Evolutionary conservation across 2,888 invertebrate species (phyloP).

Genomic region (Caenorhabditis wallacei): DNA sequence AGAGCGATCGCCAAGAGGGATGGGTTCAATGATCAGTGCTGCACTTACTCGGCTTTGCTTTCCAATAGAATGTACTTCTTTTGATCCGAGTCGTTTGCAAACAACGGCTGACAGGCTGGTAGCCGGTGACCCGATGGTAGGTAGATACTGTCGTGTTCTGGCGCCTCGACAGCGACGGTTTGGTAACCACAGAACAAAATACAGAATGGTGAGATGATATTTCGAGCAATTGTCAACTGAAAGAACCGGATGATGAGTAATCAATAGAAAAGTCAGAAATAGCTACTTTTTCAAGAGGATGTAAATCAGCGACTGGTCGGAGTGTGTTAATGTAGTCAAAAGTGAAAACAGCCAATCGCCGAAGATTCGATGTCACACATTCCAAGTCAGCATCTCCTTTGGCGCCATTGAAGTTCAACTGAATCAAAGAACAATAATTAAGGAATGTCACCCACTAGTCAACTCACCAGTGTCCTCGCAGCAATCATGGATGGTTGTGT

Average conservation of each 20-base stretch:
- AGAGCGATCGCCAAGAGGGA: slow-evolving; percentile 15
- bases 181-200: slow-evolving; percentile 75
- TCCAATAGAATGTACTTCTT: slow-evolving; percentile 58
- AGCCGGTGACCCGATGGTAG: slow-evolving; percentile 74
- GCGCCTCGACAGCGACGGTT: slow-evolving; percentile 61
- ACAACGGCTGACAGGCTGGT: slow-evolving; percentile 25
- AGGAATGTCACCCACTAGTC: background rate
- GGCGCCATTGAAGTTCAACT: slow-evolving; percentile 76
- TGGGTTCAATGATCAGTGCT: slow-evolving; percentile 40
- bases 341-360: slow-evolving; percentile 75
- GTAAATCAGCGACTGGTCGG: slow-evolving; percentile 81
- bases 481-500: slow-evolving; percentile 69
- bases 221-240: slow-evolving; percentile 74
- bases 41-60: slow-evolving; percentile 69
- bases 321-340: slow-evolving; percentile 82
- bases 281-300: slow-evolving; percentile 76
- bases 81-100: slow-evolving; percentile 37
- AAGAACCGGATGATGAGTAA: slow-evolving; percentile 30
- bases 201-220: slow-evolving; percentile 69
- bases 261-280: background rate
- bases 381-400: slow-evolving; percentile 57
- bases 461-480: slow-evolving; percentile 68
- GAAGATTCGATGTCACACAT: slow-evolving; percentile 62
- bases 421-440: slow-evolving; percentile 56
- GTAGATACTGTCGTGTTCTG: slow-evolving; percentile 68